Base-by-base conservation (phyloP, 2,888 invertebrate genomes). In the Marasmarcha lunaedactyla region DNA sequence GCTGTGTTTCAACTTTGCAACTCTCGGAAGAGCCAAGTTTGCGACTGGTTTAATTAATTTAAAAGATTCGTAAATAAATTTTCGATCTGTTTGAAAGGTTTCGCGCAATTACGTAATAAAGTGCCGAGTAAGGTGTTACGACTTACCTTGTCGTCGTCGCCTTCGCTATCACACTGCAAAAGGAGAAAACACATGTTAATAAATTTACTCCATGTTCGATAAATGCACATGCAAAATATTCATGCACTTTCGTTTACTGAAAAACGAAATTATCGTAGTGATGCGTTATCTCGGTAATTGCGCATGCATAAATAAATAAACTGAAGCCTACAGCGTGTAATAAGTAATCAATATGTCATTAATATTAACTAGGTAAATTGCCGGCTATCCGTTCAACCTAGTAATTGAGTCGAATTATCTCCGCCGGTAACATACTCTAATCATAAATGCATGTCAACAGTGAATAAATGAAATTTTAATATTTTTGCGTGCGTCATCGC, bases 121-220 rank as follows among this genome's bases (percentile, higher is more conserved):
- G 25, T 20, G 20, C 10, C 14, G 26, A 36, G 20, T 20, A 20
- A 20, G 20, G 20, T 20, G 20, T 20, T 20, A 20, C 20, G 60
- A 79, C 90, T 88, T 86, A 91, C 93, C 93, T 93, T 93, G 86
- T 92, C 93, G 85, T 93, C 93, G 85, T 92, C 92, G 85, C 91
- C 92, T 88, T 92, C 92, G 88, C 92, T 94, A 93, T 93, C 93
- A 93, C 93, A 94, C 93, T 94, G 89, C 54, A 89, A 90, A 73
- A 84, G 73, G 74, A 77, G 83, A 81, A 76, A 50, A 42, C 40
- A 47, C 43, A 50, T 57, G 44, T 30, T 11, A 30, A 30, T 30
- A 30, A 61, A 48, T 54, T 42, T 38, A 42, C 41, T 30, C 10
- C 15, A 7, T 13, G 25, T 27, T 15, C 37, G 9, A 13, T 35